These are phyloP conservation scores for Eclectus roratus DNA, from an alignment of 2,113 vertebrate species.

Conservation along the genomic window DNA sequence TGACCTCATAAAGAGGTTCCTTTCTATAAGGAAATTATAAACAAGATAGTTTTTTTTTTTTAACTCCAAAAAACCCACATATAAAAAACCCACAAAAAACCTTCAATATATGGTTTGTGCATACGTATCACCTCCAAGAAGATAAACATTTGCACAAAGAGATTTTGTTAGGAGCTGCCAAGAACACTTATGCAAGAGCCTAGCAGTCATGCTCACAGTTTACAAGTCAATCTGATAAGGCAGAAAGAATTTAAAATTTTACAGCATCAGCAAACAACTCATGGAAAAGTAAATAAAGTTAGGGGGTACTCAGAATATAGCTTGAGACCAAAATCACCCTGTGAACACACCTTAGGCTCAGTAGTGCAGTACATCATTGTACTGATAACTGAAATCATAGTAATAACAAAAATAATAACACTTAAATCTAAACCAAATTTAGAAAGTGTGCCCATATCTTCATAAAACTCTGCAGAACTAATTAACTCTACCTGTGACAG, in stretches of 20 bases:
- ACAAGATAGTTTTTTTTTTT: not conserved
- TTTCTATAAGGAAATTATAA: not conserved
- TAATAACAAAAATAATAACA: not conserved
- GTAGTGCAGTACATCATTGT: not conserved
- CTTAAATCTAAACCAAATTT: not conserved
- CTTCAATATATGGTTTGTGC: not conserved
- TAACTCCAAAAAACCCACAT: too few species aligned
- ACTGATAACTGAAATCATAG: not conserved
- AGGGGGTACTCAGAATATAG: not conserved
- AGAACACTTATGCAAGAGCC: not conserved
- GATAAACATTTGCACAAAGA: not conserved
- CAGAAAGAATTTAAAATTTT: not conserved
- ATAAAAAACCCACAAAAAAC: too few species aligned
- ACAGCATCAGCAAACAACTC: not conserved
- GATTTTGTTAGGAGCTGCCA: not conserved
- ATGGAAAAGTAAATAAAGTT: not conserved
- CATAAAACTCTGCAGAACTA: not conserved
- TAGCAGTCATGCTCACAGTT: not conserved
- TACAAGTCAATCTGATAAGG: not conserved
- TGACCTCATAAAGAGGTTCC: not conserved
- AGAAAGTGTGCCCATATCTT: not conserved
- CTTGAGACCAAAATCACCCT: not conserved
- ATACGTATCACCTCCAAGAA: not conserved
- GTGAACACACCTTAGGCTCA: not conserved
- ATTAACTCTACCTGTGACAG: not conserved